Base-by-base conservation (phyloP, 2,888 invertebrate genomes). In the Altica lythri region DNA sequence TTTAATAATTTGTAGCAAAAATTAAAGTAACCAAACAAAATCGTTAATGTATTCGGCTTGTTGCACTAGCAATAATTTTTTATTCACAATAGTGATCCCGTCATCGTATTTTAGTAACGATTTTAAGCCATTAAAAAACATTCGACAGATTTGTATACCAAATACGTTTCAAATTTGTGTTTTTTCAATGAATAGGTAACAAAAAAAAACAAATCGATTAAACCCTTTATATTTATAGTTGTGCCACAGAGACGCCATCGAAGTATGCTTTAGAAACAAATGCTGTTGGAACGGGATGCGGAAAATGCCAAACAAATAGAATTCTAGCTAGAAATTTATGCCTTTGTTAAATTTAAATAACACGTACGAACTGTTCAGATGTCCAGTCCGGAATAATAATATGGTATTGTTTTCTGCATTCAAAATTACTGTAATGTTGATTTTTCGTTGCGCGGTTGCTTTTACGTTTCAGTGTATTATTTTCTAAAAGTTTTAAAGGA, bases 321-420 rank as follows among this genome's bases (percentile, higher is more conserved):
- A 50, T 50, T 13, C 34, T 29, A 38, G 19, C 29, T 37, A 30
- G 38, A 22, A 53, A 47, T 53, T 53, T 53, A 53, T 45, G 47
- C 47, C 42, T 40, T 46, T 53, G 53, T 53, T 53, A 38, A 53
- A 53, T 53, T 48, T 53, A 40, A 38, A 53, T 53, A 53, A 53
- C 47, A 53, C 47, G 47, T 53, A 40, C 48, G 32, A 32, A 40
- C 34, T 34, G 42, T 25, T 35, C 19, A n/a, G 27, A 27, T 37
- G 37, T 22, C 40, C 44, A 18, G 51, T 29, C 40, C 6, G 25
- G 40, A 40, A 40, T 40, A 40, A 22, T 40, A 48, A 40, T 48
- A 40, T 40, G 38, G 48, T 30, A 47, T 38, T 27, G 47, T 47
- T 47, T 47, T 47, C 40, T 48, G 48, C 48, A 48, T 29, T 37